Evolutionary conservation across 2,797 vertebrate genomes (phyloP).

Genomic region (Spizella passerina): DNA sequence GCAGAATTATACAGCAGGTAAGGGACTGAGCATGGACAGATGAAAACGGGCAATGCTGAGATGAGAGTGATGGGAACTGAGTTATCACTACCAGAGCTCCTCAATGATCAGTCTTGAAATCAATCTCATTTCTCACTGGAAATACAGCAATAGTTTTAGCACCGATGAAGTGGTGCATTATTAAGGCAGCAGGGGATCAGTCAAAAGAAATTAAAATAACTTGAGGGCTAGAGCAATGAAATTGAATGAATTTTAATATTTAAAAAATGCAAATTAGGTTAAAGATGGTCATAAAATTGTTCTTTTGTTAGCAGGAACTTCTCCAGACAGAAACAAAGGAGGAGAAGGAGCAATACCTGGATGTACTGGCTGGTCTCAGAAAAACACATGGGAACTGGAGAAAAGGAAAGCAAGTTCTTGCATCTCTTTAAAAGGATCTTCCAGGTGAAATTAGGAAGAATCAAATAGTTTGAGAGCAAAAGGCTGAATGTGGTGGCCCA

Average conservation of each 20-base stretch:
- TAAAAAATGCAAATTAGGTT: background rate
- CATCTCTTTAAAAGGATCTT: background rate
- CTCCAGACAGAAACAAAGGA: background rate
- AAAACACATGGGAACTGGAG: background rate
- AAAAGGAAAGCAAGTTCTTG: background rate
- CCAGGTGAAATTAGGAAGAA: background rate
- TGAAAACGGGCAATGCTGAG: background rate
- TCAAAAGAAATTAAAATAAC: background rate
- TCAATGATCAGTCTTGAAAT: background rate
- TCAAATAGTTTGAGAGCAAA: background rate
- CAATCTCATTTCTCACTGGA: conserved; percentile 10
- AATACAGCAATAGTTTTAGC: background rate
- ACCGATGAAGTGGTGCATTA: background rate
- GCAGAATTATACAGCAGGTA: conserved; percentile 2
- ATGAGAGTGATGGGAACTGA: background rate
- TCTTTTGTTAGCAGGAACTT: background rate
- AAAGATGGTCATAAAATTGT: background rate
- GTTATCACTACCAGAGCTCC: background rate
- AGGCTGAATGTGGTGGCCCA: background rate
- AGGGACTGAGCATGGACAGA: background rate
- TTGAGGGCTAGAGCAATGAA: background rate
- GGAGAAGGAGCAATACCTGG: background rate
- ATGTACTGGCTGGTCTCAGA: background rate
- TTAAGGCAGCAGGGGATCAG: background rate
- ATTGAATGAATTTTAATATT: background rate